Conservation (phyloP, 2,113 vertebrate species). For the Lasiurus cinereus region DNA sequence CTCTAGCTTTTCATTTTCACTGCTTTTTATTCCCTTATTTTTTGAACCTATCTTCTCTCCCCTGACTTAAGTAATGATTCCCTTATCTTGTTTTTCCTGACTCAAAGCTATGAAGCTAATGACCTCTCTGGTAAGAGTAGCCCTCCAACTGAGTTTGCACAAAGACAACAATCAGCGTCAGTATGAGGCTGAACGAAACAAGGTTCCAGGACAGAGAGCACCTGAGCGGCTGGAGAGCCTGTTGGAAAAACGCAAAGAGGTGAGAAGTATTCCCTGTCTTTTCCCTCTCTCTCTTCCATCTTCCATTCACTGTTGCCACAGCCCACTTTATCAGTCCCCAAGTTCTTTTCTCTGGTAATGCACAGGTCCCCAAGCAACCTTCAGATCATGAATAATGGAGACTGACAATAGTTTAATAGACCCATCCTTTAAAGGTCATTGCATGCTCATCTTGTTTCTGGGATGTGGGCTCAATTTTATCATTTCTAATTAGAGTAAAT, state of each 20-base stretch:
- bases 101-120: constrained; percentile 86
- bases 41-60: not conserved
- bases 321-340: not conserved
- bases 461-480: not conserved
- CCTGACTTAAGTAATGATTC: not conserved
- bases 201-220: constrained; percentile 73
- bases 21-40: not conserved
- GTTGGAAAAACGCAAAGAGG: constrained; percentile 80
- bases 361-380: not conserved
- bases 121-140: constrained; percentile 84
- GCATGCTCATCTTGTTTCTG: constrained; percentile 12
- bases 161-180: constrained; percentile 84
- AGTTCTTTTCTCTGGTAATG: not conserved
- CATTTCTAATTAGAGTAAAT: constrained; percentile 22
- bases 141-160: constrained; percentile 77
- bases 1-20: constrained; percentile 39
- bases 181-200: constrained; percentile 81
- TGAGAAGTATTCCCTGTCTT: constrained; percentile 50
- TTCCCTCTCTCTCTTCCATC: not conserved
- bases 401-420: not conserved
- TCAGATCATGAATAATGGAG: not conserved
- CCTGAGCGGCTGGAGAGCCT: constrained; percentile 80
- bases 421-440: not conserved
- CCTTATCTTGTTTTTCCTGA: constrained; percentile 34
- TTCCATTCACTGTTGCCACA: not conserved